phyloP scores from a whole-genome alignment of 2,113 vertebrate species.

The Clarias gariepinus region DNA sequence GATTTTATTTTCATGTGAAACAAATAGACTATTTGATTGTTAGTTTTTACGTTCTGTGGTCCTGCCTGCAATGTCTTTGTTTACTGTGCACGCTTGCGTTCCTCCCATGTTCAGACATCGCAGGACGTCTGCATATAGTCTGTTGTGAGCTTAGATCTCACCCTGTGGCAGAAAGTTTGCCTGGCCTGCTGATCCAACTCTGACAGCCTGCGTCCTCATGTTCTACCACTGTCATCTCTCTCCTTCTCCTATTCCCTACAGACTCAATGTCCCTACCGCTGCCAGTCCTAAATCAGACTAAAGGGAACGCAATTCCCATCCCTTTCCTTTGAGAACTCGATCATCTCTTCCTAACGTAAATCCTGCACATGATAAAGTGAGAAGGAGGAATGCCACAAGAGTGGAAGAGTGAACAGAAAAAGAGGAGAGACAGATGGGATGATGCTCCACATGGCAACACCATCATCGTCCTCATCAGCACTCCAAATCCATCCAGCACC shows the following conservation, averaged over 20 bases:
- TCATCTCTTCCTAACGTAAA: constrained; percentile 21
- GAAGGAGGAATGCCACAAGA: constrained; percentile 5
- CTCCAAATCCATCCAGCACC: constrained; percentile 66
- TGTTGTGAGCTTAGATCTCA: constrained; percentile 54
- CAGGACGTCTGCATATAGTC: constrained; percentile 47
- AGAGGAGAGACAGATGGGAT: constrained; percentile 66
- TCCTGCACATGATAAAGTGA: background rate
- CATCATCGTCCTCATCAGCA: constrained; percentile 71
- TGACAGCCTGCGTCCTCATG: constrained; percentile 66
- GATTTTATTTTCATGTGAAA: background rate
- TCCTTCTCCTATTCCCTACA: constrained; percentile 50
- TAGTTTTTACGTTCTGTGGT: constrained; percentile 5
- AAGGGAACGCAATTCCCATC: constrained; percentile 20
- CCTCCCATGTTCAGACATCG: constrained; percentile 25
- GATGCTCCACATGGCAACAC: constrained; percentile 62
- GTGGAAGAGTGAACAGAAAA: constrained; percentile 43
- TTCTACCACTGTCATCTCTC: constrained; percentile 53
- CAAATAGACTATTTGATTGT: background rate
- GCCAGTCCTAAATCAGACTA: constrained; percentile 54
- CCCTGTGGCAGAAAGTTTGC: constrained; percentile 57
- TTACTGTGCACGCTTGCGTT: background rate
- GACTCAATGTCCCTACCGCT: constrained; percentile 47
- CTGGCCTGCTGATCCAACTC: constrained; percentile 69
- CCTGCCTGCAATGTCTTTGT: background rate
- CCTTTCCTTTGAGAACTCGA: constrained; percentile 32